Conservation (phyloP, 2,113 vertebrate species). For the Symphodus melops region DNA sequence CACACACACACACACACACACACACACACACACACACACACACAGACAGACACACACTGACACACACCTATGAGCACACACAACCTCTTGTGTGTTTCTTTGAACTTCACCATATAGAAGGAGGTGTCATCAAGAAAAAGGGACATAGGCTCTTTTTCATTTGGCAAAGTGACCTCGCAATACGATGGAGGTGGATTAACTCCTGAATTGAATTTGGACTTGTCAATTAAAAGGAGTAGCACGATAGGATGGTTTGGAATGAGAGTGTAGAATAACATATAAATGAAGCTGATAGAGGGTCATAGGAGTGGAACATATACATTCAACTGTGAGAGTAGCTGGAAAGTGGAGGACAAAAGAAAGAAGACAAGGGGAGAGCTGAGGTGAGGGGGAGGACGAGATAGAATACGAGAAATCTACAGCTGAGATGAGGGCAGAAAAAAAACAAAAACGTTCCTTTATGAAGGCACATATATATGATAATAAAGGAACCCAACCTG, state of each 20-base stretch:
- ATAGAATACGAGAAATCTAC: slow-evolving; percentile 19
- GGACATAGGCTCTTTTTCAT: slow-evolving; percentile 22
- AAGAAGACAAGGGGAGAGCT: not conserved
- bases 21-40: too few species aligned
- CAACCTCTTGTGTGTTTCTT: too few species aligned
- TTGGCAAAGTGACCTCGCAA: slow-evolving; percentile 57
- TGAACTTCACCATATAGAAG: slow-evolving; percentile 9
- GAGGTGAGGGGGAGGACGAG: slow-evolving; percentile 4
- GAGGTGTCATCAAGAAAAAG: not conserved
- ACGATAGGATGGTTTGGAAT: slow-evolving; percentile 9
- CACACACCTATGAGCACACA: too few species aligned
- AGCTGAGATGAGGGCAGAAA: slow-evolving; percentile 23
- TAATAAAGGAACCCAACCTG: slow-evolving; percentile 81
- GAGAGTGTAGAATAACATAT: not conserved
- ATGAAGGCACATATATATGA: not conserved
- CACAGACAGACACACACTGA: too few species aligned
- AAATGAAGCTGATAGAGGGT: slow-evolving; percentile 1
- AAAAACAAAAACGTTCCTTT: slow-evolving; percentile 33
- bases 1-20: too few species aligned
- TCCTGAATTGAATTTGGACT: slow-evolving; percentile 46
- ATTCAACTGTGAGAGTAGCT: slow-evolving; percentile 25
- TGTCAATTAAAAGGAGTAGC: slow-evolving; percentile 14
- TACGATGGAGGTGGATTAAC: slow-evolving; percentile 54
- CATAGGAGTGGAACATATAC: not conserved
- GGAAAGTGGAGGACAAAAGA: slow-evolving; percentile 25